These are phyloP conservation scores for Sipunculus nudus DNA, from an alignment of 2,888 invertebrate genomes.

Conservation along the genomic window DNA sequence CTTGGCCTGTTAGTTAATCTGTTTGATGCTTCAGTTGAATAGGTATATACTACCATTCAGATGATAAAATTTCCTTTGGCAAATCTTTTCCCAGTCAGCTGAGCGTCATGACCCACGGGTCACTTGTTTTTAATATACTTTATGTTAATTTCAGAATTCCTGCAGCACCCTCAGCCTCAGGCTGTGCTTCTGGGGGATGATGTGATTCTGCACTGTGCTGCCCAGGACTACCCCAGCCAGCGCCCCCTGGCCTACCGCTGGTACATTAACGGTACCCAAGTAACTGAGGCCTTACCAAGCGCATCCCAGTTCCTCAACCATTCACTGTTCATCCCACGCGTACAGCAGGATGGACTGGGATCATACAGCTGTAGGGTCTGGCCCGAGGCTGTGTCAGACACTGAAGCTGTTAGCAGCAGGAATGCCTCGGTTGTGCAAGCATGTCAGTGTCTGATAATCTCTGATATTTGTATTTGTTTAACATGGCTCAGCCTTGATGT, in stretches of 20 bases:
- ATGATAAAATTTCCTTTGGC: no score
- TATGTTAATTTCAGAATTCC: constrained; percentile 48
- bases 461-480: background rate
- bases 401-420: constrained; percentile 1
- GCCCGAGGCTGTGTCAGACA: background rate
- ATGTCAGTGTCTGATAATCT: constrained; percentile 45
- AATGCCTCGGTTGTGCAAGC: constrained; percentile 48
- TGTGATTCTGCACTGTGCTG: constrained; percentile 47
- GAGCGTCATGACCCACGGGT: no score
- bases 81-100: no score
- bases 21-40: no score
- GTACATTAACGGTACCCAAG: constrained; percentile 40
- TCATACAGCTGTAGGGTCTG: constrained; percentile 50
- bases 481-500: constrained; percentile 5
- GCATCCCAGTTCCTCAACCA: constrained; percentile 49
- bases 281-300: constrained; percentile 18
- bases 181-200: constrained; percentile 49
- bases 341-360: constrained; percentile 46
- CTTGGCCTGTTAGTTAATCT: no score
- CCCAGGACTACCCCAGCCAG: constrained; percentile 24
- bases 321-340: constrained; percentile 49
- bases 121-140: no score
- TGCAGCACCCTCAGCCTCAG: constrained; percentile 39
- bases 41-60: no score
- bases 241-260: constrained; percentile 38